phyloP scores from a whole-genome alignment of 2,113 vertebrate genomes.

The Tetrao urogallus region DNA sequence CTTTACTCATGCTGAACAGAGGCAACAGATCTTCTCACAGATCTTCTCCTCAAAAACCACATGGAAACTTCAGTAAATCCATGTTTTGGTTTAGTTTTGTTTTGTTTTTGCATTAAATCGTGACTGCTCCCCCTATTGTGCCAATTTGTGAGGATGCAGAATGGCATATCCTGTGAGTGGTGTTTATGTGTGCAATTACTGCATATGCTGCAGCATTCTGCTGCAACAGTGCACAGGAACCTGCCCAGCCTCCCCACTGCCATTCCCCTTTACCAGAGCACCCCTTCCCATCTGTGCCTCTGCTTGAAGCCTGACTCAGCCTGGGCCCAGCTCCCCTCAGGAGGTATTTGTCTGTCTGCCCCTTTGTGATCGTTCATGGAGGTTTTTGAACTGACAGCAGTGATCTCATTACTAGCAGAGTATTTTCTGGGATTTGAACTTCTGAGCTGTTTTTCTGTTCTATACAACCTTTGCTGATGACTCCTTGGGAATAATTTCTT shows the following conservation, averaged over 20 bases:
- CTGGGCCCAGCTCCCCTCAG: neutral
- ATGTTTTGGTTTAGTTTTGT: neutral
- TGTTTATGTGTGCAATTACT: neutral
- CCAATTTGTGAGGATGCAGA: neutral
- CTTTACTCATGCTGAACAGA: neutral
- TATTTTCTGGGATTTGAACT: neutral
- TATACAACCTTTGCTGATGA: neutral
- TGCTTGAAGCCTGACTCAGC: neutral
- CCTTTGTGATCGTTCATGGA: neutral
- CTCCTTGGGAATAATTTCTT: neutral
- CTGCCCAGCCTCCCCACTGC: neutral
- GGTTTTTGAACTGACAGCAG: neutral
- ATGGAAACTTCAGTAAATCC: neutral
- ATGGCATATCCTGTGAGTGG: accelerated
- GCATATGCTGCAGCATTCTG: neutral
- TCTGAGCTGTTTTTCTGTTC: neutral
- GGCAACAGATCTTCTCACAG: neutral
- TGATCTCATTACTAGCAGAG: neutral
- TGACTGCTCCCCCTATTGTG: neutral
- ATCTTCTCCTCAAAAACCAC: neutral
- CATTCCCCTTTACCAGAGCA: neutral
- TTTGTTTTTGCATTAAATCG: neutral
- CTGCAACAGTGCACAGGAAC: neutral
- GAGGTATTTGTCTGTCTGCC: neutral
- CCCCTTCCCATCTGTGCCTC: neutral